phyloP scores from a whole-genome alignment of 2,888 invertebrate species.

The Eupithecia subfuscata region DNA sequence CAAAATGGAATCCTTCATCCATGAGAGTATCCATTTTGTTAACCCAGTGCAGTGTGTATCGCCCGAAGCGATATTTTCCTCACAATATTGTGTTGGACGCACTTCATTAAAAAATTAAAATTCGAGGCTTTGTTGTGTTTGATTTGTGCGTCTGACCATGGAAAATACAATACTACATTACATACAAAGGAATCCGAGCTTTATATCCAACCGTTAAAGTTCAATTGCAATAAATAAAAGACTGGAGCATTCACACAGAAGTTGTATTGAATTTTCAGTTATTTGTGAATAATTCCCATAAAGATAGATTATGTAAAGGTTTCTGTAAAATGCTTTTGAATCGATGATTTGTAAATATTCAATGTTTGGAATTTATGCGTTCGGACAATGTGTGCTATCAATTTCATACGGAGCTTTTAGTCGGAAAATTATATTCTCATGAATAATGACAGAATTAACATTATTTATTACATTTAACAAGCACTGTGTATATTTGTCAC shows the following conservation, averaged over 20 bases:
- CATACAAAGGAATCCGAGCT: conserved; percentile 53
- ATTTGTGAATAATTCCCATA: conserved; percentile 60
- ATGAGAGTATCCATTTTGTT: background rate
- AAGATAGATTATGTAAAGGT: conserved; percentile 55
- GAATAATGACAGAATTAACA: conserved; percentile 12
- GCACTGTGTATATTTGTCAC: background rate
- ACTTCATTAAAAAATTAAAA: conserved; percentile 81
- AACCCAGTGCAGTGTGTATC: conserved; percentile 53
- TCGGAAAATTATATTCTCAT: conserved; percentile 12
- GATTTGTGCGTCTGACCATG: conserved; percentile 77
- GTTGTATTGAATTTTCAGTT: conserved; percentile 69
- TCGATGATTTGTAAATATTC: conserved; percentile 66
- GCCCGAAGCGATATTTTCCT: conserved; percentile 66
- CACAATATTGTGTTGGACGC: conserved; percentile 73
- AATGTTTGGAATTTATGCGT: conserved; percentile 31
- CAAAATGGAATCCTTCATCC: background rate
- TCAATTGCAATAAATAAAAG: conserved; percentile 43
- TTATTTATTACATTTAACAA: conserved; percentile 15
- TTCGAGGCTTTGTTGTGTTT: conserved; percentile 72
- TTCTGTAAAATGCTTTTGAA: conserved; percentile 47
- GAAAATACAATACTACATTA: conserved; percentile 65
- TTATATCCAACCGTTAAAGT: conserved; percentile 50
- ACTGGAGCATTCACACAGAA: conserved; percentile 52
- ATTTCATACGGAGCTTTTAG: conserved; percentile 12
- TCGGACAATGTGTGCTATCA: conserved; percentile 19